Evolutionary conservation across 2,113 vertebrate species (phyloP).

Genomic region (Pica pica): DNA sequence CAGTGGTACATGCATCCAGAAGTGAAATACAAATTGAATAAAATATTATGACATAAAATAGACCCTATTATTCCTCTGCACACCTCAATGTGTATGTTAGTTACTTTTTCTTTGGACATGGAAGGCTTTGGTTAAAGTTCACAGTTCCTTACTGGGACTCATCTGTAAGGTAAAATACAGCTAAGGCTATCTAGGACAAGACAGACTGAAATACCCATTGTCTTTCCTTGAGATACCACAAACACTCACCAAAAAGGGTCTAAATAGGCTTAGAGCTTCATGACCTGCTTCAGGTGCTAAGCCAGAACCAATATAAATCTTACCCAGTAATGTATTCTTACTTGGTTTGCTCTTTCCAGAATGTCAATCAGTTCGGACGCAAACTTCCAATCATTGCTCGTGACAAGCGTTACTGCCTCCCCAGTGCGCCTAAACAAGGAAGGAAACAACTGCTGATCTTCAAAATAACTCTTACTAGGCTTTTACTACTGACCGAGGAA

Average conservation of each 20-base stretch:
- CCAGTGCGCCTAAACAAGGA: constrained; percentile 73
- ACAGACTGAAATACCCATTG: background rate
- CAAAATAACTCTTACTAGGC: background rate
- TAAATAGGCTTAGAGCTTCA: background rate
- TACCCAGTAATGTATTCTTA: background rate
- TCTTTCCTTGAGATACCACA: background rate
- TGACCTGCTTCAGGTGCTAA: background rate
- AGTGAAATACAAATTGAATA: background rate
- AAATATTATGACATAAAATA: background rate
- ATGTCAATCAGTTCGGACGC: constrained; percentile 88
- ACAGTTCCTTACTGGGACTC: background rate
- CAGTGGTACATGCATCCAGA: background rate
- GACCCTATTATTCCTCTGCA: background rate
- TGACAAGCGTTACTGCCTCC: constrained; percentile 84
- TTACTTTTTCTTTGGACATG: background rate
- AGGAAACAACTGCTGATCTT: background rate
- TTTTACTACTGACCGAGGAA: background rate
- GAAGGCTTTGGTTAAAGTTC: background rate
- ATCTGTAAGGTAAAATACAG: background rate
- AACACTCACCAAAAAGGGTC: background rate
- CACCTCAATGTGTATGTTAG: accelerated
- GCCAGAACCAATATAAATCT: background rate
- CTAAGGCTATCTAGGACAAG: background rate
- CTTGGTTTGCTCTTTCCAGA: constrained; percentile 88
- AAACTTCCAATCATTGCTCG: constrained; percentile 85